These are phyloP conservation scores for Trachelus stipa DNA, from an alignment of 2,888 invertebrate species.

Conservation along the genomic window DNA sequence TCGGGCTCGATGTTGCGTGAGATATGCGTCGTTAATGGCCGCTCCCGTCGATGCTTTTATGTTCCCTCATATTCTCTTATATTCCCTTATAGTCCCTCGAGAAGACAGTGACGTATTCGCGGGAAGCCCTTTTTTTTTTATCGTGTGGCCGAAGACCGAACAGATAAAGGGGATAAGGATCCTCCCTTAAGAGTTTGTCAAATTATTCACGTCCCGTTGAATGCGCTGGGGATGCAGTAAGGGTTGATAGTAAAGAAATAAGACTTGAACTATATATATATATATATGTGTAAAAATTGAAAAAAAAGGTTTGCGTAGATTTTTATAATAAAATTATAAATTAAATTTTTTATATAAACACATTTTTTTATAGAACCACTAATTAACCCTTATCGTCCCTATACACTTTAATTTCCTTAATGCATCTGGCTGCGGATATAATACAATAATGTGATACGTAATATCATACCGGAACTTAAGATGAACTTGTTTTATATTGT, in stretches of 20 bases:
- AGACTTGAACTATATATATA: background rate
- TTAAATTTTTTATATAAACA: too few relatives aligned
- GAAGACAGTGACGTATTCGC: background rate
- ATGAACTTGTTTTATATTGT: conserved; percentile 15
- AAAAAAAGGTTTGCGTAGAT: too few relatives aligned
- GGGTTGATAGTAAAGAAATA: background rate
- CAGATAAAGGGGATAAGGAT: background rate
- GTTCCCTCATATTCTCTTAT: conserved; percentile 8
- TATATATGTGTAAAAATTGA: too few relatives aligned
- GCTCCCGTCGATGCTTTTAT: background rate
- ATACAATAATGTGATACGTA: too few relatives aligned
- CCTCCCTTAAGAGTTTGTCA: background rate
- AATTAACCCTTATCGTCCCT: too few relatives aligned
- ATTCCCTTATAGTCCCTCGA: conserved; percentile 15
- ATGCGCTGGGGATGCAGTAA: conserved; percentile 13
- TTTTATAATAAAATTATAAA: too few relatives aligned
- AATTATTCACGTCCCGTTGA: background rate
- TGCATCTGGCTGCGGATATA: background rate
- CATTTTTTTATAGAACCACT: too few relatives aligned
- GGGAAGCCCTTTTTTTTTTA: background rate
- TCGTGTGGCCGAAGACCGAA: background rate
- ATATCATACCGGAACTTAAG: conserved; percentile 13
- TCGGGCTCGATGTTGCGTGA: conserved; percentile 43
- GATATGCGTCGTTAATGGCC: conserved; percentile 35
- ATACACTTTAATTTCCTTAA: too few relatives aligned